phyloP scores from a whole-genome alignment of 2,113 vertebrate species.

The Scalopus aquaticus region DNA sequence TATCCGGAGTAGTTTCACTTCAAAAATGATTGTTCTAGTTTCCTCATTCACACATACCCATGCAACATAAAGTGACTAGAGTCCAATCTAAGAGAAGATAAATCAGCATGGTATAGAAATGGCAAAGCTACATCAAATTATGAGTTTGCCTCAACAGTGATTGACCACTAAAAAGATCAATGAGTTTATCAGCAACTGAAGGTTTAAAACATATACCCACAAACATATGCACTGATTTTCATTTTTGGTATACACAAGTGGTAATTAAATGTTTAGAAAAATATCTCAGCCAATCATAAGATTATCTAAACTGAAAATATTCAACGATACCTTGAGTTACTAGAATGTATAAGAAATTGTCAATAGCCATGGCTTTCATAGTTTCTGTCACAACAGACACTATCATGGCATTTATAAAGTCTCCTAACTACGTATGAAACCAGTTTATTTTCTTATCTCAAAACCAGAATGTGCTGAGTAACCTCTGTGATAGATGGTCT shows the following conservation, averaged over 20 bases:
- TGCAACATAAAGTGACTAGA: not conserved
- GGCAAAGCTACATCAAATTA: not conserved
- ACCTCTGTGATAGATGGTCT: not conserved
- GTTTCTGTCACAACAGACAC: too few species aligned
- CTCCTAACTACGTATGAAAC: not conserved
- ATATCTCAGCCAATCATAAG: not conserved
- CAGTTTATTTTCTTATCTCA: not conserved
- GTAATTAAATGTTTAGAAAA: constrained; percentile 15
- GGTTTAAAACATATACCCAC: not conserved
- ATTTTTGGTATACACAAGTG: not conserved
- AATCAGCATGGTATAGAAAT: not conserved
- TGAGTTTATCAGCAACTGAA: not conserved
- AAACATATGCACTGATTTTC: not conserved
- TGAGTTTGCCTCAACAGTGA: not conserved
- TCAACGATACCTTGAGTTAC: not conserved
- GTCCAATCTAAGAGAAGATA: not conserved
- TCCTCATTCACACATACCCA: not conserved
- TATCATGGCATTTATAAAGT: not conserved
- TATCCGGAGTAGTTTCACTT: not conserved
- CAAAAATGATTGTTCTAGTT: not conserved
- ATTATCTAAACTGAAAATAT: not conserved
- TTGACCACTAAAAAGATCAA: not conserved
- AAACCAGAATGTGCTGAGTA: not conserved
- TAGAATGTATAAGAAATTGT: not conserved
- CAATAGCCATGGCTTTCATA: not conserved